Percentiles rank a stretch among this genome's conserved stretches.
Conservation (phyloP, 2,797 vertebrate genomes). For the Acanthurus tractus region DNA sequence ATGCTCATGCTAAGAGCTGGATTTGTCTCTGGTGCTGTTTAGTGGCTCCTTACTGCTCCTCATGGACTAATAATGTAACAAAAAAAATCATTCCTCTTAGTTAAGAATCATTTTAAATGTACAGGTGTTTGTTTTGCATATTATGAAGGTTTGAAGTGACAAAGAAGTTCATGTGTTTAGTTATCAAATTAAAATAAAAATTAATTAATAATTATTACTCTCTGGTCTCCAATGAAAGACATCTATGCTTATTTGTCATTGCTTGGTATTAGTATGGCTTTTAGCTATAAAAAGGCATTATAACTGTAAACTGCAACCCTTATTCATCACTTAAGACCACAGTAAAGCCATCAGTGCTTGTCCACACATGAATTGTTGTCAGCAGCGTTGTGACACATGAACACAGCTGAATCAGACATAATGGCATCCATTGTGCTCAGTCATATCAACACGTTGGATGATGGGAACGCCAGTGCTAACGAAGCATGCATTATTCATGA, state of each 20-base stretch:
- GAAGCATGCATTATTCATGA: conserved; percentile 72
- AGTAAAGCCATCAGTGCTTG: conserved; percentile 22
- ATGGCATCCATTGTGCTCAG: conserved; percentile 61
- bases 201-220: neutral
- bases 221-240: neutral
- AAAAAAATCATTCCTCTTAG: no score
- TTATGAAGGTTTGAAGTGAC: no score
- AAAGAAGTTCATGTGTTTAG: neutral
- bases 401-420: conserved; percentile 34
- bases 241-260: neutral
- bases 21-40: no score
- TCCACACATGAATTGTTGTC: conserved; percentile 26
- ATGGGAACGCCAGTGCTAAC: conserved; percentile 59
- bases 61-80: no score
- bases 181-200: neutral
- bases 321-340: conserved; percentile 14
- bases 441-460: conserved; percentile 51
- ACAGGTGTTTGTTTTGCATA: no score
- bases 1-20: no score
- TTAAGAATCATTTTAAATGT: no score
- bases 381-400: conserved; percentile 39
- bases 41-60: no score
- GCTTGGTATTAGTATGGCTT: neutral
- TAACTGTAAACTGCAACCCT: neutral
- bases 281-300: neutral